Evolutionary conservation across 2,888 invertebrate species (phyloP).

Genomic region (Drosophila rubida): DNA sequence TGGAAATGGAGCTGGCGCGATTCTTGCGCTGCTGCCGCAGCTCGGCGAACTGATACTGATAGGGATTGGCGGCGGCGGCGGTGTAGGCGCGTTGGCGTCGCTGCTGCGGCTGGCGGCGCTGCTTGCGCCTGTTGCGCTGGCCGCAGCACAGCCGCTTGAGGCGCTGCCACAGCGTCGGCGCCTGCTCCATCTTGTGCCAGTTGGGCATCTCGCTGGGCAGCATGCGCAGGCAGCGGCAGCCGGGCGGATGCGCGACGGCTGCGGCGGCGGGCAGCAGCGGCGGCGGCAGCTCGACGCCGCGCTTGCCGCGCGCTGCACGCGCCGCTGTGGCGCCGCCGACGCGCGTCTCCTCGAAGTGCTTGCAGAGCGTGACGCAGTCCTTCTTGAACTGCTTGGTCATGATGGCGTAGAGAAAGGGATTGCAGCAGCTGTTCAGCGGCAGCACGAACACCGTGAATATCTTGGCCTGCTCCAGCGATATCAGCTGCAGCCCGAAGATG

Average conservation of each 20-base stretch:
- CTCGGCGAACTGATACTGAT: slow-evolving; percentile 91
- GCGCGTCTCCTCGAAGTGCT: slow-evolving; percentile 97
- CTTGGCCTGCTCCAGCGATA: slow-evolving; percentile 97
- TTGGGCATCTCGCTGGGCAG: slow-evolving; percentile 84
- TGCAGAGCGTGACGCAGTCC: slow-evolving; percentile 97
- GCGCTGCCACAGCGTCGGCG: slow-evolving; percentile 80
- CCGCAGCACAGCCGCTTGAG: slow-evolving; percentile 78
- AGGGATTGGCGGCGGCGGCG: slow-evolving; percentile 87
- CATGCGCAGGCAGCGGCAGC: slow-evolving; percentile 86
- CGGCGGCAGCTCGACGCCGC: slow-evolving; percentile 89
- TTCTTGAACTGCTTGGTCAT: slow-evolving; percentile 99
- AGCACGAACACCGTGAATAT: slow-evolving; percentile 97
- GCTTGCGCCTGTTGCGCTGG: slow-evolving; percentile 54
- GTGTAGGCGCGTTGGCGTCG: slow-evolving; percentile 79
- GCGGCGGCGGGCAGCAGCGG: slow-evolving; percentile 85
- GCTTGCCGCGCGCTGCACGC: slow-evolving; percentile 50
- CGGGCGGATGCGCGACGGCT: slow-evolving; percentile 83
- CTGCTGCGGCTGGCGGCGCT: slow-evolving; percentile 66
- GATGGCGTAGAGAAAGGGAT: slow-evolving; percentile 98
- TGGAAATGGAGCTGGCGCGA: slow-evolving; percentile 93
- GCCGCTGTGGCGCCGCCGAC: slow-evolving; percentile 85
- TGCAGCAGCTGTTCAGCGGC: slow-evolving; percentile 98
- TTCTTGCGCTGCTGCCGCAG: slow-evolving; percentile 90
- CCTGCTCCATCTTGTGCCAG: slow-evolving; percentile 81
- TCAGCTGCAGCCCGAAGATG: slow-evolving; percentile 94